phyloP scores from a whole-genome alignment of 2,113 vertebrate species.

The Myotis lucifugus region DNA sequence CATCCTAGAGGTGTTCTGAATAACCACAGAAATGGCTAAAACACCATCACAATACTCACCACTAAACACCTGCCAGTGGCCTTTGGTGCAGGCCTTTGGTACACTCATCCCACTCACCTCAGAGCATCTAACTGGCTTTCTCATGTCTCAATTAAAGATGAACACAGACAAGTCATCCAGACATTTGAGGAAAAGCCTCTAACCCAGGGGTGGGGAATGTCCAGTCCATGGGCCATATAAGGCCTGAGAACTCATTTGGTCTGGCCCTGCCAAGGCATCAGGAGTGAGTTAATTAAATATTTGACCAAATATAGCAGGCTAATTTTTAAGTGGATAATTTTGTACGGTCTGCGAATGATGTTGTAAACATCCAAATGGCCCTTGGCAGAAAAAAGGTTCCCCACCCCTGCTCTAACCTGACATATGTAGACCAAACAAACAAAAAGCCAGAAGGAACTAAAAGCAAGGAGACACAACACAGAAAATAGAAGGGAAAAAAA shows the following conservation, averaged over 20 bases:
- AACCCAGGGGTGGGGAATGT: background rate
- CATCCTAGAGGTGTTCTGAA: background rate
- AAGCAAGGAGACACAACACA: background rate
- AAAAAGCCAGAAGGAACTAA: background rate
- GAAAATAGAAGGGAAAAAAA: background rate
- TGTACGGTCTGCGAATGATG: too few relatives aligned
- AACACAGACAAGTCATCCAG: background rate
- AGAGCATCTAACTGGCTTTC: background rate
- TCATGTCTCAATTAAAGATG: background rate
- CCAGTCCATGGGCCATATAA: background rate
- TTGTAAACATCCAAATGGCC: too few relatives aligned
- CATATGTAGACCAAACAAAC: background rate
- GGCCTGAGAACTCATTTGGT: too few relatives aligned
- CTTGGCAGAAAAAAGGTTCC: too few relatives aligned
- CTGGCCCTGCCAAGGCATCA: too few relatives aligned
- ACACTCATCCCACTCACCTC: background rate
- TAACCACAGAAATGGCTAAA: background rate
- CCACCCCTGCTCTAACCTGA: background rate
- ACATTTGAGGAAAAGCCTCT: background rate
- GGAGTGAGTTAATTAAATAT: too few relatives aligned
- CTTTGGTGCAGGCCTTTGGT: background rate
- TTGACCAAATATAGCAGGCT: too few relatives aligned
- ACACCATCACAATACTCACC: background rate
- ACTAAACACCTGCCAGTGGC: background rate
- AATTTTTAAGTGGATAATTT: too few relatives aligned